phyloP scores from a whole-genome alignment of 2,888 invertebrate species.

The Lasioglossum lativentre region DNA sequence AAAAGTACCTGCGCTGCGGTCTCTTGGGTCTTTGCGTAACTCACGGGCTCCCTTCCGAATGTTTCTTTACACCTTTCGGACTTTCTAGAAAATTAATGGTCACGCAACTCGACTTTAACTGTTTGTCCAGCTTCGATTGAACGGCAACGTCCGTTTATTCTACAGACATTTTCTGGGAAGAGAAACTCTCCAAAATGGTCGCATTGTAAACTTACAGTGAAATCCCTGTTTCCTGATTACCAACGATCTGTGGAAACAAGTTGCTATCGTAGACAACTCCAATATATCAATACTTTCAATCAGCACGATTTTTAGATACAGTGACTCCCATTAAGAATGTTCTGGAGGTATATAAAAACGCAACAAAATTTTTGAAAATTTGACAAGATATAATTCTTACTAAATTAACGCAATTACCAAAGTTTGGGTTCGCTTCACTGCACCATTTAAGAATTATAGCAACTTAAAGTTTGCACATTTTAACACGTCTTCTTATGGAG shows the following conservation, averaged over 20 bases:
- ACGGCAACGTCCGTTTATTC: background rate
- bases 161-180: background rate
- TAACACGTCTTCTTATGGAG: too few relatives aligned
- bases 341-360: too few relatives aligned
- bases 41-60: background rate
- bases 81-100: constrained; percentile 12
- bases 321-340: too few relatives aligned
- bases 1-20: background rate
- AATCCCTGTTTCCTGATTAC: background rate
- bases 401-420: too few relatives aligned
- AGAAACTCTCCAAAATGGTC: background rate
- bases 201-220: background rate
- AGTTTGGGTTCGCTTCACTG: too few relatives aligned
- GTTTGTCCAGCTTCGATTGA: background rate
- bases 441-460: too few relatives aligned
- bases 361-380: too few relatives aligned
- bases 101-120: background rate
- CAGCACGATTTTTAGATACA: too few relatives aligned
- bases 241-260: background rate
- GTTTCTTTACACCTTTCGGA: background rate
- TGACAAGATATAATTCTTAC: too few relatives aligned
- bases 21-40: background rate
- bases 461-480: too few relatives aligned
- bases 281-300: too few relatives aligned
- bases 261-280: background rate